phyloP scores from a whole-genome alignment of 2,113 vertebrate species.

The Hemichromis elongatus region DNA sequence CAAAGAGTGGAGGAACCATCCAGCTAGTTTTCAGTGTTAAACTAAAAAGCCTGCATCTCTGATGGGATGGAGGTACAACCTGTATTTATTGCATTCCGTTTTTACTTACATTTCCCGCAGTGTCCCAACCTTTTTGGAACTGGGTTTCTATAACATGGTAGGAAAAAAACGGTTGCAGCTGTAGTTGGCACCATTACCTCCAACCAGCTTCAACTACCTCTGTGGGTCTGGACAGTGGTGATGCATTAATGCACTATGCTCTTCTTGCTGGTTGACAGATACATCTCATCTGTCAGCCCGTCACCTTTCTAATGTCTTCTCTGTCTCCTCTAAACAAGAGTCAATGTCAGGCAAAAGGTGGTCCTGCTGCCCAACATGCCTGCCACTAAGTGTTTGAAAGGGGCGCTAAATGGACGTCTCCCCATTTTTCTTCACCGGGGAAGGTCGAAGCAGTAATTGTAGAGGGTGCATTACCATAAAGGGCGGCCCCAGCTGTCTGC shows the following conservation, averaged over 20 bases:
- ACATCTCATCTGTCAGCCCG: slow-evolving; percentile 31
- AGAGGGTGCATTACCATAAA: slow-evolving; percentile 79
- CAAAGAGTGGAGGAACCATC: background rate
- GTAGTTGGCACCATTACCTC: background rate
- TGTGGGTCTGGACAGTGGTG: background rate
- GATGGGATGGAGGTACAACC: background rate
- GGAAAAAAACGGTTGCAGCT: background rate
- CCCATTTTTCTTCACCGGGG: slow-evolving; percentile 68
- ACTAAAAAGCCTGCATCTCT: background rate
- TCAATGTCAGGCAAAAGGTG: slow-evolving; percentile 76
- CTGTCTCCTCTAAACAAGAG: slow-evolving; percentile 62
- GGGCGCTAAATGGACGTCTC: slow-evolving; percentile 72
- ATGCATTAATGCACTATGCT: background rate
- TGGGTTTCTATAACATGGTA: background rate
- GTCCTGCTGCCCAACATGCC: slow-evolving; percentile 64
- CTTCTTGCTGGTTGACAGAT: slow-evolving; percentile 51
- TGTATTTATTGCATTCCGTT: background rate
- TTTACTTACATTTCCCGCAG: background rate
- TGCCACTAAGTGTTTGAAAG: slow-evolving; percentile 76
- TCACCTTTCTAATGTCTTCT: slow-evolving; percentile 42
- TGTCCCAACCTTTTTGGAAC: background rate
- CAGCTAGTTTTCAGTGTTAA: background rate
- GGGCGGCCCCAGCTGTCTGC: slow-evolving; percentile 75
- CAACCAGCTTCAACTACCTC: background rate
- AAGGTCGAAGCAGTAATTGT: slow-evolving; percentile 84